Evolutionary conservation across 92 coral and sea anemone genomes (phyloP).

Genomic region (Porites divaricata): DNA sequence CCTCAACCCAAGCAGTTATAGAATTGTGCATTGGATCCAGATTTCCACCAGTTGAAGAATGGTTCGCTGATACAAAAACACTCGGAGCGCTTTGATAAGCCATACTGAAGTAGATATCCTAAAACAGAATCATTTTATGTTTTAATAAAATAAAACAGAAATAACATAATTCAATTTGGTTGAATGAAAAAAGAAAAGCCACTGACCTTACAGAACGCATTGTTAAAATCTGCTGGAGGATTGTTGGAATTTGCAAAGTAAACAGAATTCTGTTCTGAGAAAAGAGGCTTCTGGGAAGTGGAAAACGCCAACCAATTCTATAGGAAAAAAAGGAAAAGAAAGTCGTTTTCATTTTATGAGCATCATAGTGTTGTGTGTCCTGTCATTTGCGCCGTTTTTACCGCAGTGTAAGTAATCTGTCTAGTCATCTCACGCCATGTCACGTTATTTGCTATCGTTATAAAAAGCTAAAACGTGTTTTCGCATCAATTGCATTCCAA

Average conservation of each 20-base stretch:
- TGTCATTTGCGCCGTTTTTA: too few species aligned
- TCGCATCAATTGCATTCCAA: too few species aligned
- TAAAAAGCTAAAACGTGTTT: too few species aligned
- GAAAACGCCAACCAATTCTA: conserved; percentile 61
- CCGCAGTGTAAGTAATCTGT: too few species aligned
- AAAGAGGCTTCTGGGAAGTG: conserved; percentile 31
- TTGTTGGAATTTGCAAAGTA: conserved; percentile 42
- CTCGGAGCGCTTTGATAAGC: neutral
- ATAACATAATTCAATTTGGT: neutral
- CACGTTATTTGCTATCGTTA: too few species aligned
- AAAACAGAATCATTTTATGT: neutral
- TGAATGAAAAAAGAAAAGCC: too few species aligned
- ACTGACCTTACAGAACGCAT: conserved; percentile 52
- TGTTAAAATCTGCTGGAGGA: conserved; percentile 39
- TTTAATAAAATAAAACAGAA: neutral
- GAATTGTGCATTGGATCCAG: conserved; percentile 3
- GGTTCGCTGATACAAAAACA: conserved; percentile 20
- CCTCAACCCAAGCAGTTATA: conserved; percentile 30
- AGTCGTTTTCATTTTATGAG: neutral
- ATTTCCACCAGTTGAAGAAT: conserved; percentile 9
- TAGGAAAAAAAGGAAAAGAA: neutral
- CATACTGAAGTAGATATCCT: neutral
- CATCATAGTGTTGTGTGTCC: neutral
- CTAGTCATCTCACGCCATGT: too few species aligned
- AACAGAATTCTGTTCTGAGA: conserved; percentile 48